Percentiles rank a stretch among this genome's conserved stretches.
These are phyloP conservation scores for Callosobruchus maculatus DNA, from an alignment of 2,888 invertebrate species.

Conservation along the genomic window DNA sequence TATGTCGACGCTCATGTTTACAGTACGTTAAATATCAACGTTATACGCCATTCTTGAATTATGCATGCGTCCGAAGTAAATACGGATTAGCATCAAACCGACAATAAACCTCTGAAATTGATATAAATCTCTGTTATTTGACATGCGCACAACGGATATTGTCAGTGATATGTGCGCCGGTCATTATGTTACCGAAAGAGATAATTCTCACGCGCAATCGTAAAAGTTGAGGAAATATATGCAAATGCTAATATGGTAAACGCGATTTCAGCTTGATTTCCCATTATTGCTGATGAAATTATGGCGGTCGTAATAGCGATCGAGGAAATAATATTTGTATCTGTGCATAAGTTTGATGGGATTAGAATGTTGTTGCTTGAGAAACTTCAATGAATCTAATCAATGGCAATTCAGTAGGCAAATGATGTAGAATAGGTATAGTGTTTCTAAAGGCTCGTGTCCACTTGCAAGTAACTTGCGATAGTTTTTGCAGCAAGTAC, in stretches of 20 bases:
- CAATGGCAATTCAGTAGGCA: neutral
- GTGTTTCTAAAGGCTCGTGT: too few species aligned
- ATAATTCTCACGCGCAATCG: neutral
- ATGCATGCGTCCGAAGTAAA: neutral
- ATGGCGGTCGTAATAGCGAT: neutral
- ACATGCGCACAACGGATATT: neutral
- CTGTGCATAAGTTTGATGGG: neutral
- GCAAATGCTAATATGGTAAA: neutral
- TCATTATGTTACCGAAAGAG: neutral
- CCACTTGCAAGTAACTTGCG: too few species aligned
- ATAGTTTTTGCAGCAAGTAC: too few species aligned
- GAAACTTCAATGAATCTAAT: neutral
- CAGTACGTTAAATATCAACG: neutral
- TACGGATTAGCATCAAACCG: neutral
- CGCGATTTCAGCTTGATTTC: neutral
- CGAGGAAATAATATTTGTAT: neutral
- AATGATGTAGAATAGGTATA: too few species aligned
- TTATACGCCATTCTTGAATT: neutral
- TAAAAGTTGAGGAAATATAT: neutral
- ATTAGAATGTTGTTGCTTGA: neutral
- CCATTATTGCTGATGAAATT: neutral
- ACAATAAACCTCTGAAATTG: neutral
- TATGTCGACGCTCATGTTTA: neutral
- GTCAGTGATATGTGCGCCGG: neutral
- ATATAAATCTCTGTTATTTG: neutral